phyloP scores from a whole-genome alignment of 2,888 invertebrate species.

The Cremastinae sp. region DNA sequence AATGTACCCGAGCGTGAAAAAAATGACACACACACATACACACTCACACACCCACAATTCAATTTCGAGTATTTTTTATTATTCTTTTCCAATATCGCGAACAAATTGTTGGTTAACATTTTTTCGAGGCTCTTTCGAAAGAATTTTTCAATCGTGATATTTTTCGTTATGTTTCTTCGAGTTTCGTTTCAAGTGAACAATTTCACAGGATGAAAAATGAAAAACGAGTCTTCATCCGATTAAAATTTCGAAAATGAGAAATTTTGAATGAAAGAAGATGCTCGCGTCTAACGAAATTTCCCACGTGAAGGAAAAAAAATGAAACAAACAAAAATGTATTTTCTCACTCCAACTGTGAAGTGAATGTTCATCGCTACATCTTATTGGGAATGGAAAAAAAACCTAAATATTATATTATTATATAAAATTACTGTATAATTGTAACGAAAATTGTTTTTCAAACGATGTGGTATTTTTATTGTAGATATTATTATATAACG shows the following conservation, averaged over 20 bases:
- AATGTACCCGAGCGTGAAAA: slow-evolving; percentile 20
- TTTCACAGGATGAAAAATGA: background rate
- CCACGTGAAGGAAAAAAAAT: slow-evolving; percentile 64
- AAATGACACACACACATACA: slow-evolving; percentile 45
- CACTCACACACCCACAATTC: slow-evolving; percentile 31
- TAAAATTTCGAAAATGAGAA: slow-evolving; percentile 58
- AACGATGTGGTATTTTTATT: slow-evolving; percentile 80
- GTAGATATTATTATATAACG: slow-evolving; percentile 79
- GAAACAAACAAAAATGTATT: slow-evolving; percentile 75
- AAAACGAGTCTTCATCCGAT: slow-evolving; percentile 39
- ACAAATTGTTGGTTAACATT: background rate
- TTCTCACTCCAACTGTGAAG: slow-evolving; percentile 78
- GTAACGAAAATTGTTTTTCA: slow-evolving; percentile 79
- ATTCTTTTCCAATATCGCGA: slow-evolving; percentile 4
- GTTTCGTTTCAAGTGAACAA: no score
- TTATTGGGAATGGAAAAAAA: slow-evolving; percentile 76
- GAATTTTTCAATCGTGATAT: slow-evolving; percentile 12
- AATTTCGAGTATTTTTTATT: slow-evolving; percentile 30
- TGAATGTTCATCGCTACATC: slow-evolving; percentile 78
- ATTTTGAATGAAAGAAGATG: slow-evolving; percentile 44
- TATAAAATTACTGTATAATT: slow-evolving; percentile 78
- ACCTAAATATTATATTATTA: slow-evolving; percentile 60
- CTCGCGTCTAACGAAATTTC: slow-evolving; percentile 73
- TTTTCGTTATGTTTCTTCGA: background rate
- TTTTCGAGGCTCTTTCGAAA: background rate